These are phyloP conservation scores for Gnathonemus longibarbis DNA, from an alignment of 2,113 vertebrate species.

Conservation along the genomic window DNA sequence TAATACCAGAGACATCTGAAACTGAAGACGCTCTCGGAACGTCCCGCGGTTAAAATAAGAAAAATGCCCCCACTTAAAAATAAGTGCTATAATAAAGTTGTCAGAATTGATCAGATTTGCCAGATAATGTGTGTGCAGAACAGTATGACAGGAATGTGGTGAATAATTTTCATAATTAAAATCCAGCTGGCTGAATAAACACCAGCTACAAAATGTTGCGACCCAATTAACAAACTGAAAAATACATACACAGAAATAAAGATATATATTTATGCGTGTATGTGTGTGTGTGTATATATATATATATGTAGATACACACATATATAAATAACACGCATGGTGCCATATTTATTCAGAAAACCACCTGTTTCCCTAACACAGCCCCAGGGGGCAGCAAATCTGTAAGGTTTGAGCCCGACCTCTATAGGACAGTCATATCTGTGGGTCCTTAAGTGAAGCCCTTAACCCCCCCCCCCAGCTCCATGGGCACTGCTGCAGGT, in stretches of 20 bases:
- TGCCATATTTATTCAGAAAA: constrained; percentile 10
- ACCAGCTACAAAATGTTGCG: constrained; percentile 29
- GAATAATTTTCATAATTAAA: neutral
- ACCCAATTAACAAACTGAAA: neutral
- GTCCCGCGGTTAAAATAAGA: neutral
- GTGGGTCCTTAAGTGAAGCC: neutral
- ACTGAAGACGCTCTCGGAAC: neutral
- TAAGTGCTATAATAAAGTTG: constrained; percentile 6
- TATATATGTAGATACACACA: no score
- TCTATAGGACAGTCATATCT: neutral
- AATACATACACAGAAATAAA: neutral
- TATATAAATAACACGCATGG: neutral
- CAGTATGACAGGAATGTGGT: neutral
- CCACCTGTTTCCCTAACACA: constrained; percentile 9
- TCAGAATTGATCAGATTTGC: neutral
- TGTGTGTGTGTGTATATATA: no score
- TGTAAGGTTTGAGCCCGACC: neutral
- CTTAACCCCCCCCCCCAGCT: neutral
- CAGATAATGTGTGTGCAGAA: neutral
- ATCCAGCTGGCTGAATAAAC: neutral
- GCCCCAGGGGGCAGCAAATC: neutral
- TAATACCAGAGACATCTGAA: neutral
- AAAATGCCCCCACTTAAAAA: constrained; percentile 1
- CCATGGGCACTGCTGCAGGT: no score
- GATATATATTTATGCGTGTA: neutral